Base-by-base conservation (phyloP, 2,888 invertebrate genomes). In the Mythimna pallens region DNA sequence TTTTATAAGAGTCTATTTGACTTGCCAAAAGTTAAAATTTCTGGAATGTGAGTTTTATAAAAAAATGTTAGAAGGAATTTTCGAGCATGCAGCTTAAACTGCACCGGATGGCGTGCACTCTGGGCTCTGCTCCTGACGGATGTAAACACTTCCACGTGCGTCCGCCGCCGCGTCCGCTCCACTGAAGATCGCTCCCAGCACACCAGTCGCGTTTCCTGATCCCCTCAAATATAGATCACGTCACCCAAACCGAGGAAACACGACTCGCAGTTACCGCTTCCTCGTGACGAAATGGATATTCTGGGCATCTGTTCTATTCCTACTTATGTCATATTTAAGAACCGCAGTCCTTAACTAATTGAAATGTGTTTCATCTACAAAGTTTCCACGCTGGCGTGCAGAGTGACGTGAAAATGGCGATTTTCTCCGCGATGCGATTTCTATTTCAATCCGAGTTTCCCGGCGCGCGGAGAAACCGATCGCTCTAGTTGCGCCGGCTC, bases 371-470 rank as follows among this genome's bases (percentile, higher is more conserved):
- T 80, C 71, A 78, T 80, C 65, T 73, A 78, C 83, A 76, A 80
- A 88, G 91, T 93, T 94, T 93, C 91, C 92, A 93, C 91, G 84
- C 85, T 89, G 78, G 91, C 93, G 92, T 92, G 89, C 82, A 84
- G 78, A 86, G 91, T 93, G 92, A 94, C 94, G 94, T 90, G 95
- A 94, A 95, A 95, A 95, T 93, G 89, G 84, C 87, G 90, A 94
- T 96, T 96, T 96, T 92, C 96, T 92, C 95, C 91, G 90, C 88
- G 92, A 87, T 90, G 85, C 94, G 94, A 95, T 96, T 96, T 96
- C 96, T 96, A 96, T 96, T 96, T 96, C 96, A 95, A 95, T 95
- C 95, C 92, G 93, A 95, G 96, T 96, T 95, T 95, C 95, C 94
- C 95, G 93, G 91, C 94, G 93, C 92, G 92, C 91, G 90, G 95